These are phyloP conservation scores for Furnarius figulus DNA, from an alignment of 2,113 vertebrate species.

Conservation along the genomic window DNA sequence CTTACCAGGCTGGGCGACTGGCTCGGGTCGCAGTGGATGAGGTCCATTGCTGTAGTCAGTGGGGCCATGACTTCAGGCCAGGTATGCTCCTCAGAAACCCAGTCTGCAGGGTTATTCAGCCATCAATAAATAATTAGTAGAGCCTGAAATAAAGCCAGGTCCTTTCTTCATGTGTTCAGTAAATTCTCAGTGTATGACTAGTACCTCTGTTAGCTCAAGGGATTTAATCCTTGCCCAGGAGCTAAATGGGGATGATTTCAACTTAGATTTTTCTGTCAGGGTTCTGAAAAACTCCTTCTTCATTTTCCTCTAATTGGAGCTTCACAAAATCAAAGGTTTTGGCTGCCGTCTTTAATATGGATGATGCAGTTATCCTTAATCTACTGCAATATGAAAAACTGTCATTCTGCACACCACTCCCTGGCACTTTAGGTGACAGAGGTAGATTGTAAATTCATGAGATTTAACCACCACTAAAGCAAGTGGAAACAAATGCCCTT, in stretches of 20 bases:
- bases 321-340: neutral
- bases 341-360: neutral
- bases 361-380: neutral
- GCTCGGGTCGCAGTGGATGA: conserved; percentile 91
- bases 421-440: neutral
- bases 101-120: neutral
- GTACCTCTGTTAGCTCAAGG: neutral
- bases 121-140: neutral
- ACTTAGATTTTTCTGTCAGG: neutral
- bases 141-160: neutral
- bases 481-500: neutral
- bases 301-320: neutral
- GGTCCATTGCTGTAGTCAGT: conserved; percentile 98
- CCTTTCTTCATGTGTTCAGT: neutral
- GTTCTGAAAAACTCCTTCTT: neutral
- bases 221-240: neutral
- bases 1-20: conserved; percentile 83
- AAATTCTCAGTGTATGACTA: neutral
- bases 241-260: neutral
- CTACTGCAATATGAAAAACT: neutral
- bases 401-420: neutral
- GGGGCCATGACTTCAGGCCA: conserved; percentile 97
- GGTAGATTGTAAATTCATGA: neutral
- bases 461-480: neutral
- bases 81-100: conserved; percentile 70